A percentile compares a stretch with the other conserved stretches of the same genome.
These are phyloP conservation scores for Solenodon paradoxus DNA, from an alignment of 2,113 vertebrate genomes.

Conservation along the genomic window DNA sequence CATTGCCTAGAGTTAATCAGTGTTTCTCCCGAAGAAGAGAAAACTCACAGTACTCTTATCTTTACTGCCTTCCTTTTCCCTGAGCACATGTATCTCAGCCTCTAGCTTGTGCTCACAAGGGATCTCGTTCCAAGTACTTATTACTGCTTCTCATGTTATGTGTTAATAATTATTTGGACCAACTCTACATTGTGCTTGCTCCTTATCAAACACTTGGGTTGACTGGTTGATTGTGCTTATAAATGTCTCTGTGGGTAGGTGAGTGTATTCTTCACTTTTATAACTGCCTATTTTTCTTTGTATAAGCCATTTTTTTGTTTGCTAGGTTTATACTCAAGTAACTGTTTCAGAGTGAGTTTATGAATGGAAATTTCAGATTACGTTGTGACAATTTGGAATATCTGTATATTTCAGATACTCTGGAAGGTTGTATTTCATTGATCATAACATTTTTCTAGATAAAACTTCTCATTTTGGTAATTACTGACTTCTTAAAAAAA, in stretches of 20 bases:
- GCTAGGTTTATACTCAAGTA: background rate
- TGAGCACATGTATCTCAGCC: background rate
- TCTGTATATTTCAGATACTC: background rate
- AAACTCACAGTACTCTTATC: no score
- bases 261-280: background rate
- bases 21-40: background rate
- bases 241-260: background rate
- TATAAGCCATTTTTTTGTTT: background rate
- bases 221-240: background rate
- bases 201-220: background rate
- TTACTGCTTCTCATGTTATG: background rate
- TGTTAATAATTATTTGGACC: background rate
- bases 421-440: background rate
- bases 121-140: background rate
- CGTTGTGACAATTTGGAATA: background rate
- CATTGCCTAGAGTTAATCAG: background rate
- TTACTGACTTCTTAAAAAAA: background rate
- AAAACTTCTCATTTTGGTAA: background rate
- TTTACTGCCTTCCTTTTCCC: background rate
- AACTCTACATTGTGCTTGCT: background rate
- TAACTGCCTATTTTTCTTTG: background rate
- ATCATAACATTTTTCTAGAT: background rate
- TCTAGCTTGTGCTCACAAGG: background rate
- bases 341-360: background rate
- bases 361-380: background rate